Conservation (phyloP, 2,888 invertebrate genomes). For the Gryllus longicercus region DNA sequence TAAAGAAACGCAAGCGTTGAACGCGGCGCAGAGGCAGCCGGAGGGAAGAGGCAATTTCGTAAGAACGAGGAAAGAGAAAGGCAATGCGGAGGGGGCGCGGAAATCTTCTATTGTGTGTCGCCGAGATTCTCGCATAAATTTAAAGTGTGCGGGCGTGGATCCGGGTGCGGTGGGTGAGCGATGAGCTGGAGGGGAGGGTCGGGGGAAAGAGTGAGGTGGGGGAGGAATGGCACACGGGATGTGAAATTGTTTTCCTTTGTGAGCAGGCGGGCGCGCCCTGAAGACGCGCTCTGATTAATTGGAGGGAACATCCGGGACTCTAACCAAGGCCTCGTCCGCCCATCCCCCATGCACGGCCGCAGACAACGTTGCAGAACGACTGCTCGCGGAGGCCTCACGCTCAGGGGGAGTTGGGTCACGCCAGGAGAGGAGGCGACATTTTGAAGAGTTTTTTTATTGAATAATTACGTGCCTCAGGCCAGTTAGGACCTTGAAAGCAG, state of each 20-base stretch:
- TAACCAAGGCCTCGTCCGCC: too few relatives aligned
- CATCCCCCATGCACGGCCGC: too few relatives aligned
- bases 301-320: neutral
- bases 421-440: too few relatives aligned
- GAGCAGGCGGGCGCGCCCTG: neutral
- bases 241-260: slow-evolving; percentile 7
- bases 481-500: too few relatives aligned
- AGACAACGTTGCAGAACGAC: too few relatives aligned
- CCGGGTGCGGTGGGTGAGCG: neutral
- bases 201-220: too few relatives aligned
- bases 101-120: neutral
- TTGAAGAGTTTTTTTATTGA: too few relatives aligned
- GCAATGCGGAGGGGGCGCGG: neutral
- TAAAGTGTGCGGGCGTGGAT: neutral
- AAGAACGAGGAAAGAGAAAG: neutral
- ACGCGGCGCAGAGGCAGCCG: neutral
- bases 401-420: too few relatives aligned
- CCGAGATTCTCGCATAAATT: slow-evolving; percentile 9
- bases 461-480: too few relatives aligned
- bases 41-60: neutral
- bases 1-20: neutral
- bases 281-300: neutral
- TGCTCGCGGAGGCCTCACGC: too few relatives aligned
- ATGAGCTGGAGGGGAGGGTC: neutral
- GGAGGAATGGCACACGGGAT: neutral